A percentile compares a stretch with the other conserved stretches of the same genome.
These are phyloP conservation scores for Axis porcinus DNA, from an alignment of 2,113 vertebrate genomes.

Conservation along the genomic window DNA sequence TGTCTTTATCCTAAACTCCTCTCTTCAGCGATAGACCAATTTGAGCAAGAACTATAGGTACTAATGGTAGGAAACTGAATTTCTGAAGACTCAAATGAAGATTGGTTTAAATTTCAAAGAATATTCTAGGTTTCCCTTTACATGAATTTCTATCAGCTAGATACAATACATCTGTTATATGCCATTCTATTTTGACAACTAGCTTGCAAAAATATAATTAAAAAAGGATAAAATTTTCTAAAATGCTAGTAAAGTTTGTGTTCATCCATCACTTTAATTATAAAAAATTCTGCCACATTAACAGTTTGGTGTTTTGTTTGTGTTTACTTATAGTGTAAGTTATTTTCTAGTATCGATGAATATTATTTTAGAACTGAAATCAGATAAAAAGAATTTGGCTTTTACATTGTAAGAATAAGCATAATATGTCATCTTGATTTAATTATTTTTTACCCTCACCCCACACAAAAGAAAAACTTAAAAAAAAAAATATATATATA, in stretches of 20 bases:
- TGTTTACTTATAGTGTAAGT: background rate
- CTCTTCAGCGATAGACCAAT: background rate
- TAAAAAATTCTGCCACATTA: background rate
- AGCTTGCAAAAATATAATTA: constrained; percentile 4
- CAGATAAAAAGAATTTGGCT: background rate
- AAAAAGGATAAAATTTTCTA: background rate
- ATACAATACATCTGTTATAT: background rate
- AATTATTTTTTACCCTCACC: background rate
- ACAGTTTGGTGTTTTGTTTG: background rate
- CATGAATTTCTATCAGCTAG: background rate
- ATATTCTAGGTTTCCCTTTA: background rate
- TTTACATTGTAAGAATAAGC: background rate
- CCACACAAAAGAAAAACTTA: background rate
- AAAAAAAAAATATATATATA: background rate
- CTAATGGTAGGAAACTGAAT: background rate
- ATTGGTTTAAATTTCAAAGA: constrained; percentile 17
- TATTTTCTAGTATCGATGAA: background rate
- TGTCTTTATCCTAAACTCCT: background rate
- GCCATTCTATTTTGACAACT: background rate
- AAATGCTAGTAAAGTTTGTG: background rate
- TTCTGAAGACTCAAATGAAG: background rate
- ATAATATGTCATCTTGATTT: background rate
- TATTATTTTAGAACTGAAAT: background rate
- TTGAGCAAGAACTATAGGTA: background rate
- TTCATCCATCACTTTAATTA: background rate